A percentile compares a stretch with the other conserved stretches of the same genome.
Conservation (phyloP, 2,113 vertebrate genomes). For the Burhinus oedicnemus region DNA sequence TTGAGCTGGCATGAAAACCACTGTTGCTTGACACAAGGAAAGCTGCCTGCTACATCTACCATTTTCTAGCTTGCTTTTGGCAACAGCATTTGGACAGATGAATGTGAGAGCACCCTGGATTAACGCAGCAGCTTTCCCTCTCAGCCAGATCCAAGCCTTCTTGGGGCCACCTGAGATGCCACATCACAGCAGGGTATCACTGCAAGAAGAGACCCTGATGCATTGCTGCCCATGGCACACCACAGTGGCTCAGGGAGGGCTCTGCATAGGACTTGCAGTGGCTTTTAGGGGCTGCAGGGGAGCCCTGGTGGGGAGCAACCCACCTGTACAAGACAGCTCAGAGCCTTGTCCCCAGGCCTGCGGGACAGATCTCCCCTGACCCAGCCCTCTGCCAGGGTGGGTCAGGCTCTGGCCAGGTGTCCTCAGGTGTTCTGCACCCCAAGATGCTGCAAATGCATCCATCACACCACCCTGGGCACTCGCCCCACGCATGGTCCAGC, state of each 20-base stretch:
- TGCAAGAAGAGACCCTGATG: not conserved
- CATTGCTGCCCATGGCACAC: rapidly evolving
- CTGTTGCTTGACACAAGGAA: not conserved
- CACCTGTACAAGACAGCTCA: not conserved
- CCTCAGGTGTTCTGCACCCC: not conserved
- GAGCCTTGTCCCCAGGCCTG: not conserved
- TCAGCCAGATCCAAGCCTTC: not conserved
- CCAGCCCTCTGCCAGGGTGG: not conserved
- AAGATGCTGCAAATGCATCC: rapidly evolving
- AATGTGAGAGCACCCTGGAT: not conserved
- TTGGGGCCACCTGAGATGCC: not conserved
- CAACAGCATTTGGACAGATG: not conserved
- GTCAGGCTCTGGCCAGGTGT: not conserved
- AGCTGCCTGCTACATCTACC: not conserved
- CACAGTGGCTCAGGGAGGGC: rapidly evolving
- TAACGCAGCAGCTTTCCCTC: not conserved
- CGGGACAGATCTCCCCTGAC: not conserved
- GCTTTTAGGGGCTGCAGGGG: not conserved
- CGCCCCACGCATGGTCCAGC: rapidly evolving
- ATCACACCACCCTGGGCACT: not conserved
- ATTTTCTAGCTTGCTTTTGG: not conserved
- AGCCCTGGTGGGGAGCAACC: not conserved
- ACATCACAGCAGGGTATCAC: rapidly evolving
- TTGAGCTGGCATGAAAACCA: not conserved
- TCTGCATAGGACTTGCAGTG: rapidly evolving